Base-by-base conservation (phyloP, 2,797 vertebrate species). In the Adelosebastes latens region DNA sequence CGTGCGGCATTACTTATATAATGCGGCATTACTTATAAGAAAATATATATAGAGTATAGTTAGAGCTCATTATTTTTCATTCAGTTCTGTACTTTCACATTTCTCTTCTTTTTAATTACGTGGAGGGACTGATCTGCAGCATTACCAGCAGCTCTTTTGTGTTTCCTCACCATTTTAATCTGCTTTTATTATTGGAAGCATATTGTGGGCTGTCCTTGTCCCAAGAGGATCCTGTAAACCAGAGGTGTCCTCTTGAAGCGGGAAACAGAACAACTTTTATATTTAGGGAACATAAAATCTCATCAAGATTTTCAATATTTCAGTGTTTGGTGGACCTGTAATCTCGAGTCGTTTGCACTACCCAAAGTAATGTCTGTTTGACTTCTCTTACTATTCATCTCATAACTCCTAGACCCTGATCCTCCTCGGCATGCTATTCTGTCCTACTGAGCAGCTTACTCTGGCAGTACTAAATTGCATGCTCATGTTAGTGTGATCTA, bases 81-180 rank as follows among this genome's bases (percentile, higher is more conserved):
- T 67, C 18, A 58, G 1, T 66, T 42, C 29, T 31, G 1, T 32
- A 8, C 27, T 31, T 58, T 65, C 14, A 12, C 31, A 22, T 56
- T 75, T 46, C 29, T 56, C 64, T 82, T 25, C 31, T 61, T 70
- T 82, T 60, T 20, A 61, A 75, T 59, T 79, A 68, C 22, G 20
- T 24, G 24, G 31, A 61, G 13, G 11, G 16, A 72, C 10, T 31
- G 42, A 73, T 63, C 31, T 79, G 31, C 64, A 25, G 64, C 16
- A 65, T 27, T 22, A 64, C 36, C 61, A 58, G 29, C 14, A 42
- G n/a, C 13, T 20, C 14, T 52, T 66, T 42, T 27, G 31, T 56
- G 22, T 16, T 72, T n/a, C 9, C 39, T 32, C 1, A 4, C 11
- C 13, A 18, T 68, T 63, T 61, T 8, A 53, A 42, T 63, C 20